Conservation (phyloP, 2,888 invertebrate species). For the Nomada flava region DNA sequence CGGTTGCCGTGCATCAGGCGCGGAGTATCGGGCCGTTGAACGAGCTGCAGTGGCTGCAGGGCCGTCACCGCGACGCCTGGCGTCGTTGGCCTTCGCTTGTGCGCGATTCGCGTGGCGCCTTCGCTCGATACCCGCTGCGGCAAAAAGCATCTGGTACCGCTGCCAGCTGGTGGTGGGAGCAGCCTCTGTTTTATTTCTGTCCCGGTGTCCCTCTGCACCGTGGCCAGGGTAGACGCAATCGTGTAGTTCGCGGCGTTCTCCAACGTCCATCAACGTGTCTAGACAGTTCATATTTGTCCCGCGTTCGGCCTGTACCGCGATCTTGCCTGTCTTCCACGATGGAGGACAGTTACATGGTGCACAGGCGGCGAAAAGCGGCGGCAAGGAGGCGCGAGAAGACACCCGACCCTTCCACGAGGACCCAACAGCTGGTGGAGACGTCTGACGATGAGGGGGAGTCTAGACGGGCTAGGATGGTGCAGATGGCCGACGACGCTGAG, state of each 20-base stretch:
- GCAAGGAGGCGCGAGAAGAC: slow-evolving; percentile 80
- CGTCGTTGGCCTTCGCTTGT: slow-evolving; percentile 46
- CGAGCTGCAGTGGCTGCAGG: slow-evolving; percentile 64
- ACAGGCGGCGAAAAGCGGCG: slow-evolving; percentile 80
- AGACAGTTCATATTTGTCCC: slow-evolving; percentile 4
- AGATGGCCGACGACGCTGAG: slow-evolving; percentile 81
- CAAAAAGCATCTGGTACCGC: slow-evolving; percentile 64
- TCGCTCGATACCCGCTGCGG: slow-evolving; percentile 77
- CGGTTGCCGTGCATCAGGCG: slow-evolving; percentile 15
- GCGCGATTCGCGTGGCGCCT: slow-evolving; percentile 57
- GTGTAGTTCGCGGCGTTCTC: slow-evolving; percentile 37
- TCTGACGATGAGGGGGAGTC: slow-evolving; percentile 77
- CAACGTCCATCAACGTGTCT: slow-evolving; percentile 2
- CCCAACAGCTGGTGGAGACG: slow-evolving; percentile 57
- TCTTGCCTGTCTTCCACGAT: slow-evolving; percentile 60
- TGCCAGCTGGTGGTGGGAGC: slow-evolving; percentile 75
- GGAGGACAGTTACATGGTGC: slow-evolving; percentile 83
- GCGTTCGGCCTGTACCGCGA: background rate
- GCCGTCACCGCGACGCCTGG: slow-evolving; percentile 66
- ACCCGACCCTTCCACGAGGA: slow-evolving; percentile 75
- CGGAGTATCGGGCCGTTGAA: slow-evolving; percentile 53
- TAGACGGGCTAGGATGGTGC: slow-evolving; percentile 77
- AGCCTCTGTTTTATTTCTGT: slow-evolving; percentile 81
- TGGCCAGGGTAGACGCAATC: slow-evolving; percentile 31
- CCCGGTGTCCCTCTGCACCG: slow-evolving; percentile 63